A percentile compares a stretch with the other conserved stretches of the same genome.
Conservation (phyloP, 1,140 invertebrate genomes). For the Archivesica marissinica region DNA sequence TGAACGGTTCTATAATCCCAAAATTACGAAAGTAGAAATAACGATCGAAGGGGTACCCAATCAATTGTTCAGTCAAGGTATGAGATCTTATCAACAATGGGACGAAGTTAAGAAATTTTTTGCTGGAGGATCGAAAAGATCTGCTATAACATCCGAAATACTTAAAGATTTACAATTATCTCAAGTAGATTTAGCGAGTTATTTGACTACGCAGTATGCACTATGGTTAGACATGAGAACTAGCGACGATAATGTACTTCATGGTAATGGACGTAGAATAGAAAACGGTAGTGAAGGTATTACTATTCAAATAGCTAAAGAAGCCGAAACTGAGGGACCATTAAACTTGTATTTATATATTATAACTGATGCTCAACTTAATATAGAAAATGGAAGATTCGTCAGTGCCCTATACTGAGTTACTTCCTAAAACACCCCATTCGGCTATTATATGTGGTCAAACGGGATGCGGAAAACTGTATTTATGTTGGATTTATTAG, state of each 20-base stretch:
- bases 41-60: slow-evolving; percentile 62
- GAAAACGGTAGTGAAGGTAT: slow-evolving; percentile 47
- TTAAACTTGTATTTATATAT: slow-evolving; percentile 8
- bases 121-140: too few relatives aligned
- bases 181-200: too few relatives aligned
- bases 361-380: slow-evolving; percentile 19
- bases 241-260: slow-evolving; percentile 57
- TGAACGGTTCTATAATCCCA: slow-evolving; percentile 50
- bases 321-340: neutral
- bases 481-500: neutral
- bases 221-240: slow-evolving; percentile 62
- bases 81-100: slow-evolving; percentile 61
- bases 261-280: slow-evolving; percentile 44
- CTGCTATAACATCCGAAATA: too few relatives aligned
- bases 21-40: slow-evolving; percentile 61
- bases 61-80: slow-evolving; percentile 64
- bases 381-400: slow-evolving; percentile 19
- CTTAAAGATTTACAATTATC: too few relatives aligned
- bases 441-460: too few relatives aligned
- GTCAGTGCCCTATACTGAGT: neutral
- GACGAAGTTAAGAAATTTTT: too few relatives aligned
- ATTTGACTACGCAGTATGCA: slow-evolving; percentile 52
- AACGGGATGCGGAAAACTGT: too few relatives aligned
- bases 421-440: too few relatives aligned
- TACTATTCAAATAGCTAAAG: slow-evolving; percentile 4